phyloP scores from a whole-genome alignment of 1,140 invertebrate species.

The Bombus pyrosoma region DNA sequence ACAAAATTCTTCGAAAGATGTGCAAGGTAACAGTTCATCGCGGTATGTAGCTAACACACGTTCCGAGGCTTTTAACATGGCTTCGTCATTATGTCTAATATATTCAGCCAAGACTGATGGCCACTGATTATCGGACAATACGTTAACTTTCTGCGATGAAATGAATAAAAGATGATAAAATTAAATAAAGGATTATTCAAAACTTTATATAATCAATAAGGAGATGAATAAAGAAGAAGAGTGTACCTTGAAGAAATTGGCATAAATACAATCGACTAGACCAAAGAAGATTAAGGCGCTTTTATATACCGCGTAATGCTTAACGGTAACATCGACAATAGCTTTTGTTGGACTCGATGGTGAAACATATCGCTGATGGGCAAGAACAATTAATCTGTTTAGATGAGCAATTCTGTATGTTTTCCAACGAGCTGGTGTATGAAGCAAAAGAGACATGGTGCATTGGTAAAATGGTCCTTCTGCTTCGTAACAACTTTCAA shows the following conservation, averaged over 20 bases:
- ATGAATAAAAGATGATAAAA: not conserved
- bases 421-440: slow-evolving; percentile 89
- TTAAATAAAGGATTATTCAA: not conserved
- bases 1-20: slow-evolving; percentile 94
- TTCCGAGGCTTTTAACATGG: slow-evolving; percentile 93
- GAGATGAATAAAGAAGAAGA: not conserved
- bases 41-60: slow-evolving; percentile 91
- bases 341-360: slow-evolving; percentile 83
- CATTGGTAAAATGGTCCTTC: slow-evolving; percentile 95
- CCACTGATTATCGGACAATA: slow-evolving; percentile 93
- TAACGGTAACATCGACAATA: slow-evolving; percentile 82
- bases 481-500: slow-evolving; percentile 93
- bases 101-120: slow-evolving; percentile 94
- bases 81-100: slow-evolving; percentile 96
- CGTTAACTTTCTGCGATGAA: slow-evolving; percentile 86
- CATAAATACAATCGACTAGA: slow-evolving; percentile 90
- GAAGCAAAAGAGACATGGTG: slow-evolving; percentile 90
- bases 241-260: slow-evolving; percentile 89
- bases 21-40: slow-evolving; percentile 94
- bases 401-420: slow-evolving; percentile 88
- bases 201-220: not conserved
- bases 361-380: slow-evolving; percentile 88
- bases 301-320: slow-evolving; percentile 93
- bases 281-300: slow-evolving; percentile 93
- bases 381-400: slow-evolving; percentile 89